phyloP scores from a whole-genome alignment of 2,113 vertebrate species.

The Takifugu flavidus region DNA sequence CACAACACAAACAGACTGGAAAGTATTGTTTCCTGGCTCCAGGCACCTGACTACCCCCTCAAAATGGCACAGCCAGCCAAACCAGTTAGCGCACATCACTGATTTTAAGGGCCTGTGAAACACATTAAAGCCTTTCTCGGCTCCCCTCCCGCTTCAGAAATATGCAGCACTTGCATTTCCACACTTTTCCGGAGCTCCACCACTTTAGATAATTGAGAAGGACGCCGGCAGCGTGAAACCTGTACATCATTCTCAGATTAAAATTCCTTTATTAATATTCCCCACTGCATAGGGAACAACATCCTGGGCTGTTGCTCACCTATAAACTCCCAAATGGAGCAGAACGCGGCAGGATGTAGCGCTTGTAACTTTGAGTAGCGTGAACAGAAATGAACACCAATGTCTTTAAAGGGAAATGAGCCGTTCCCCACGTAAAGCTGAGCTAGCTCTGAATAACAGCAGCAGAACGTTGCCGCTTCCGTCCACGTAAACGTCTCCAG shows the following conservation, averaged over 20 bases:
- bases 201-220: conserved; percentile 31
- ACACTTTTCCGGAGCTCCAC: conserved; percentile 32
- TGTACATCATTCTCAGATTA: conserved; percentile 20
- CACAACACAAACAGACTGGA: conserved; percentile 56
- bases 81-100: conserved; percentile 53
- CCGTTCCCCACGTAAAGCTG: conserved; percentile 3
- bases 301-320: conserved; percentile 5
- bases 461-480: not conserved
- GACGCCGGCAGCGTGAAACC: conserved; percentile 1
- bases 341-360: conserved; percentile 12
- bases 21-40: conserved; percentile 54
- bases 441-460: not conserved
- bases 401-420: conserved; percentile 11
- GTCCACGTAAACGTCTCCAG: not conserved
- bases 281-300: not conserved
- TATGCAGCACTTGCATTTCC: conserved; percentile 28
- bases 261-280: conserved; percentile 16
- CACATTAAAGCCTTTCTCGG: conserved; percentile 41
- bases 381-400: conserved; percentile 11
- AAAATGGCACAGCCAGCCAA: conserved; percentile 55
- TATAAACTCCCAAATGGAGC: conserved; percentile 15
- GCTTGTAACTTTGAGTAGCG: not conserved
- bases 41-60: conserved; percentile 49
- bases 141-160: conserved; percentile 23
- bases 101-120: conserved; percentile 36